Evolutionary conservation across 2,888 invertebrate species (phyloP), one percentile per base, ranked within the genome.

Genomic region (Xanthostigma xanthostigma): DNA sequence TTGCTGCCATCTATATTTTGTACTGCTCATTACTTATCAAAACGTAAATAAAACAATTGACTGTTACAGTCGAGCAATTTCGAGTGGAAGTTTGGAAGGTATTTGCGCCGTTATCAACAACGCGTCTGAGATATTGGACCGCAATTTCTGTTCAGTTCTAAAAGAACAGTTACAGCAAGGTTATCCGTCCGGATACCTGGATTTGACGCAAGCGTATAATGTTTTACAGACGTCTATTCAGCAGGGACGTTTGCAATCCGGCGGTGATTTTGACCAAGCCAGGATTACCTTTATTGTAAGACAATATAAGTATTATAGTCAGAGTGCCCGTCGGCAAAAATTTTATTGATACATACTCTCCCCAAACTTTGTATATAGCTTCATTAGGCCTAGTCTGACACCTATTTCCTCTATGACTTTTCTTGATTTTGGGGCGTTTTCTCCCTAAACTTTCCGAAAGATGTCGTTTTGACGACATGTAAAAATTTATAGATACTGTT

Each of bases 81-180:
- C 87, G 8, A 89, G 88, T 55, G 86, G 88, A 61, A 94, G 90
- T 62, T 78, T 96, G 50, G 96, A 97, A 68, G 96, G 94, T 46
- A 84, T 91, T 42, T 98, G 98, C 72, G 95, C 92, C 2, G 89
- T 94, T 57, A 81, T 98, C 34, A 98, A 98, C 71, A 92, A 93
- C 66, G 90, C 88, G 5, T 84, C 86, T 57, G 77, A 87, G 1
- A 78, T 87, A 53, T 71, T 98, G 51, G 96, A 97, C 71, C 83
- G 84, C 38, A 84, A 85, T 58, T 88, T 85, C 63, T 78, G 84
- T 36, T 78, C 77, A 52, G 79, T 86, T 41, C 70, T 94, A 42
- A 76, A 80, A 52, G 73, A 76, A 36, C 78, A 83, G 48, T 70
- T 96, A 41, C 79, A 84, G 55, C 78, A 79, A 59, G 89, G 89